A percentile compares a stretch with the other conserved stretches of the same genome.
Conservation (phyloP, 2,797 vertebrate genomes). For the Danionella dracula region DNA sequence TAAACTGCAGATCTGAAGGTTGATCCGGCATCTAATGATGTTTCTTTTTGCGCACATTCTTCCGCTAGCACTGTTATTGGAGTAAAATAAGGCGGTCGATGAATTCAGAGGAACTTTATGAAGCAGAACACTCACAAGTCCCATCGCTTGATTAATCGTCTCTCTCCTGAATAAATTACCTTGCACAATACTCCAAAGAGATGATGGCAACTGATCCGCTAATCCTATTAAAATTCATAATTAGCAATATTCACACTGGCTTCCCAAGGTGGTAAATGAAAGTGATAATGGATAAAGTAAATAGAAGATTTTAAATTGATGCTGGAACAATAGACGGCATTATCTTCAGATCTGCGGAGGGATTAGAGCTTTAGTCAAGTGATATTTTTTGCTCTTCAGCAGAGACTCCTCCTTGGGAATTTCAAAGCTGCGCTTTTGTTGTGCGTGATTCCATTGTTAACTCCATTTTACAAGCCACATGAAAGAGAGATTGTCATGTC, state of each 20-base stretch:
- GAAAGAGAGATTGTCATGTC: too few relatives aligned
- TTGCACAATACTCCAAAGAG: slow-evolving; percentile 52
- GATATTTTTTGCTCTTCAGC: too few relatives aligned
- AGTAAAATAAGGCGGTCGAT: slow-evolving; percentile 14
- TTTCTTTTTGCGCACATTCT: background rate
- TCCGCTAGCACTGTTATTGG: background rate
- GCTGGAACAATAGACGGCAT: slow-evolving; percentile 52
- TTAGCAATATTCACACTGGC: slow-evolving; percentile 51
- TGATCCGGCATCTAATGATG: background rate
- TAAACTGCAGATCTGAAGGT: slow-evolving; percentile 2
- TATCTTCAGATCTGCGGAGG: slow-evolving; percentile 49
- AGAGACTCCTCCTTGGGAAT: too few relatives aligned
- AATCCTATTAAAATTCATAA: slow-evolving; percentile 66
- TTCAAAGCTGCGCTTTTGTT: too few relatives aligned
- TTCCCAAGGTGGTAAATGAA: slow-evolving; percentile 44
- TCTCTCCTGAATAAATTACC: slow-evolving; percentile 56
- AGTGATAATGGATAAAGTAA: slow-evolving; percentile 21
- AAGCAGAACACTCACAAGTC: slow-evolving; percentile 45
- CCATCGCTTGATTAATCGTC: slow-evolving; percentile 52
- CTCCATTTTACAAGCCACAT: too few relatives aligned
- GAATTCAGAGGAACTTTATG: slow-evolving; percentile 13
- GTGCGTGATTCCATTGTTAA: too few relatives aligned
- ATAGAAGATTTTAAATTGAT: slow-evolving; percentile 55
- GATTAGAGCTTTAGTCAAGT: slow-evolving; percentile 38
- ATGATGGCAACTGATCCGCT: slow-evolving; percentile 55